Base-by-base conservation (phyloP, 2,113 vertebrate genomes). In the Poeciliopsis turrubarensis region DNA sequence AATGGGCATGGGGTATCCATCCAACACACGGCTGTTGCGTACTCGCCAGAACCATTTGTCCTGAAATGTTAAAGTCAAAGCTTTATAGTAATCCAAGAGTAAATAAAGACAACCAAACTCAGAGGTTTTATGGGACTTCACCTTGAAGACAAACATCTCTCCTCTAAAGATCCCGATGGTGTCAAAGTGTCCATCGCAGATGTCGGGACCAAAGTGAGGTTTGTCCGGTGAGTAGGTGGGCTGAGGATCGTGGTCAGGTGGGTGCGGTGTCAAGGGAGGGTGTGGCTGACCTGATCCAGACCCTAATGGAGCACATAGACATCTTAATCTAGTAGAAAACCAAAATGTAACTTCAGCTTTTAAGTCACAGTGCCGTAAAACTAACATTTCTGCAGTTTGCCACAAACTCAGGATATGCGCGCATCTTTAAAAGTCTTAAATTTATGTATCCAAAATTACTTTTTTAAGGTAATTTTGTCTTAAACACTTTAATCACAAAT, bases 71-170 rank as follows among this genome's bases (percentile, higher is more conserved):
- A 41, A 61, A n/a, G 64, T 47, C 11, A 0, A n/a, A 2, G 44
- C 25, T 65, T 69, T n/a, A 64, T 5, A 47, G 41, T 62, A 37
- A 27, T 30, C 4, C 32, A 31, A 11, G 0, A 0, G 14, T 25
- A n/a, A 57, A 31, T 63, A 14, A 54, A 68, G 70, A n/a, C 5
- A 39, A 17, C 9, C 30, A 64, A 27, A 67, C 44, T 29, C 15
- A 31, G 22, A 1, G n/a, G 66, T 10, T 5, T 9, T 25, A 9
- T 0, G 3, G 1, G 1, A 2, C 12, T 65, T 79, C 78, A 97
- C 97, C 96, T 97, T 97, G 85, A 97, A 98, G 44, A 98, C 95
- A 88, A 97, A 97, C 96, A 97, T 97, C 88, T 98, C 97, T 75
- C 96, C 97, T 75, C 97, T 94, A 19, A 98, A 92, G 84, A 96